Percentiles rank a stretch among this genome's conserved stretches.
phyloP scores from a whole-genome alignment of 2,113 vertebrate species.

The Ailuropoda melanoleuca region DNA sequence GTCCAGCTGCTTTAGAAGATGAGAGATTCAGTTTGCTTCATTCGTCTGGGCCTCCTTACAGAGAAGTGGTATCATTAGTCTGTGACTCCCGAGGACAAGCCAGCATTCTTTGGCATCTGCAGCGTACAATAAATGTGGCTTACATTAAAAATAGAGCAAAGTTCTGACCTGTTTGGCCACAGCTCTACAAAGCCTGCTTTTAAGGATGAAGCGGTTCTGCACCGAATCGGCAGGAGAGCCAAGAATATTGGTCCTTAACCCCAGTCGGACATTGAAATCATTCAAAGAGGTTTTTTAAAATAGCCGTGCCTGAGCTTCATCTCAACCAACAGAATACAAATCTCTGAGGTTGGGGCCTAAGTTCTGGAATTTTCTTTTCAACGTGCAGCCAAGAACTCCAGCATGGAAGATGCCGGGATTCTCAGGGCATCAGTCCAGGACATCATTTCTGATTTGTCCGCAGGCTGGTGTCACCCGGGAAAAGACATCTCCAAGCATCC shows the following conservation, averaged over 20 bases:
- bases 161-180: neutral
- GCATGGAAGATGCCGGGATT: neutral
- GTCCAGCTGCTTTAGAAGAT: neutral
- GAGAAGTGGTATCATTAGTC: neutral
- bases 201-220: neutral
- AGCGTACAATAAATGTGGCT: neutral
- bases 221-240: neutral
- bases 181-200: neutral
- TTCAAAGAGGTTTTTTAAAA: neutral
- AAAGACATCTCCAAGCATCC: neutral
- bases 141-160: conserved; percentile 35
- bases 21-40: neutral
- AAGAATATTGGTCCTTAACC: neutral
- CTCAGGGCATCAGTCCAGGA: neutral
- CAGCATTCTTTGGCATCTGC: neutral
- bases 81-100: neutral
- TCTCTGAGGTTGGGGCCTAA: neutral
- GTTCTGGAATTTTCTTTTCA: conserved; percentile 5
- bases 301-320: neutral
- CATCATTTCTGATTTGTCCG: neutral
- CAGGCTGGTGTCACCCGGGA: neutral
- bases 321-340: neutral
- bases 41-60: neutral
- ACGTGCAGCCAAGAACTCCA: neutral
- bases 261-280: neutral